Evolutionary conservation across 2,113 vertebrate species (phyloP), one percentile per base, ranked within the genome.

Genomic region (Prionailurus bengalensis): DNA sequence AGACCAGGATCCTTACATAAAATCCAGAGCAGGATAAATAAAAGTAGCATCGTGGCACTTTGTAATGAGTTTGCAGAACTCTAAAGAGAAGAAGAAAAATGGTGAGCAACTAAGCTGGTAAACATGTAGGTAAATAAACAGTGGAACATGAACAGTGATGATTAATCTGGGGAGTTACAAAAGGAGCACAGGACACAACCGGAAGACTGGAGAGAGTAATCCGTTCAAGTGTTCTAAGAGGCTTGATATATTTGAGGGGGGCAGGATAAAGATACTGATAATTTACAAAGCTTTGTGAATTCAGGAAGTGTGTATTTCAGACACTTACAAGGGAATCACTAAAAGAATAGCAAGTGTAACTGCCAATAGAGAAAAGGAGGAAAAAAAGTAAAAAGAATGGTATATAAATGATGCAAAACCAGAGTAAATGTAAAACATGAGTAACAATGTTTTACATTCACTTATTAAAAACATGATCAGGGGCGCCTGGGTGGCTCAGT

Each of bases 281-380:
- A 84, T 45, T 80, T 25, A 55, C 7, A 27, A 61, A 61, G 86
- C 42, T 95, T 95, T 85, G 53, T 80, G 58, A 71, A 91, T 53
- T 80, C 39, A 61, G 58, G 21, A 85, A 53, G 9, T 95, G n/a
- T 63, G 33, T 93, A 61, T 96, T 91, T 88, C 82, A 84, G 25
- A 88, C 21, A 91, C 63, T 68, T 63, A 79, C 61, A 61, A 82
- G 39, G 21, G n/a, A 39, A 39, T 82, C 73, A 45, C 29, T 80
- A 65, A 92, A 70, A 95, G 58, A 82, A 61, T 33, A 71, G 66
- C 76, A 79, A 73, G 10, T 48, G n/a, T 90, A 63, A 78, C n/a
- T 90, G 74, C 25, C 74, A 48, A 12, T 68, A 25, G 36, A 68
- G 36, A 70, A 82, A 83, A 94, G 12, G 31, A 84, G 45, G 15